These are phyloP conservation scores for Alexandromys fortis DNA, from an alignment of 2,113 vertebrate species.

Conservation along the genomic window DNA sequence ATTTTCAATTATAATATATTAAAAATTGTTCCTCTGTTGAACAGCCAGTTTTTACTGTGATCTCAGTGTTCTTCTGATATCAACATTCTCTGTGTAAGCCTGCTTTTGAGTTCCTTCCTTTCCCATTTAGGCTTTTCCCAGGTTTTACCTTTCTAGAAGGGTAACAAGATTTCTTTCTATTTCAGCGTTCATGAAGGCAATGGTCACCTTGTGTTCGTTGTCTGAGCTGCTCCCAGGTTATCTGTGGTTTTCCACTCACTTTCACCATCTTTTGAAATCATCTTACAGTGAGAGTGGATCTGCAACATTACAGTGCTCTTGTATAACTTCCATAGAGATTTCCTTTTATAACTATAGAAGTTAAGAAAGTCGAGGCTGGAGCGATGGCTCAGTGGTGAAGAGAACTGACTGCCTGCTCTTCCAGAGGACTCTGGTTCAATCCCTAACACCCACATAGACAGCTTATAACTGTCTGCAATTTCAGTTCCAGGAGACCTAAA, in stretches of 20 bases:
- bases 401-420: no score
- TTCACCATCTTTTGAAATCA: conserved; percentile 21
- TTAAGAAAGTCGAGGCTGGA: not conserved
- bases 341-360: not conserved
- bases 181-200: not conserved
- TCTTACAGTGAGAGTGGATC: conserved; percentile 2
- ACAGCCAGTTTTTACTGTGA: not conserved
- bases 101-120: not conserved
- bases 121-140: not conserved
- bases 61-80: not conserved
- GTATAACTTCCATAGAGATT: not conserved
- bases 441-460: no score
- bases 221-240: not conserved
- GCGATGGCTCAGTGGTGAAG: no score
- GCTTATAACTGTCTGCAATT: no score
- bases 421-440: no score
- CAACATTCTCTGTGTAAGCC: not conserved
- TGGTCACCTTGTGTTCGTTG: not conserved
- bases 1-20: not conserved
- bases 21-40: not conserved
- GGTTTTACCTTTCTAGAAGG: not conserved
- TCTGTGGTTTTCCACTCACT: not conserved
- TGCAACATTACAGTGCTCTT: not conserved
- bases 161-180: not conserved
- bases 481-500: no score